Evolutionary conservation across 2,113 vertebrate genomes (phyloP), one percentile per base, ranked within the genome.

Genomic region (Leuciscus idus): DNA sequence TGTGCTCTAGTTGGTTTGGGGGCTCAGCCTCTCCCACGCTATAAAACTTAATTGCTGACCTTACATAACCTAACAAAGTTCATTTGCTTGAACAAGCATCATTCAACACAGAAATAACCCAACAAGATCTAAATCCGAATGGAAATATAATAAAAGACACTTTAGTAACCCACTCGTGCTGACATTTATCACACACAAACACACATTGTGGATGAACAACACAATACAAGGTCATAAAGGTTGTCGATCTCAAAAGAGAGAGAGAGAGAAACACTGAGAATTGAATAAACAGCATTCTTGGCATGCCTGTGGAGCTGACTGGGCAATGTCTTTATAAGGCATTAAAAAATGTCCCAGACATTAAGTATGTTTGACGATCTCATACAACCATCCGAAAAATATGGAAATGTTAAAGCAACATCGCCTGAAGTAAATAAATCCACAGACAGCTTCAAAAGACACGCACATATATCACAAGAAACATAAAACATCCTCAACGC

Each of bases 281-380:
- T 73, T 82, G 50, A 86, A 93, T 87, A 87, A 91, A 88, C 91
- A 90, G 91, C 92, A 95, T 94, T 95, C 93, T 92, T 92, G 78
- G 76, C 88, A 94, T 94, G 87, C 92, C 90, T 92, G 33, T 76
- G 84, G 85, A 88, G 92, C 92, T 89, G 91, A 89, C 89, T 81
- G 84, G 93, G 91, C 88, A 86, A 94, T 95, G 93, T 87, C 92
- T 94, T 95, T 93, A 93, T 92, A 93, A 92, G 93, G 94, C 92
- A 92, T 92, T 85, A 88, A 85, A 85, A 90, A 88, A 91, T 90
- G 86, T 81, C 66, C 62, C 78, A 55, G 90, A 89, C 87, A 87
- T 68, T 50, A 23, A 72, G 73, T 39, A 55, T 79, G 84, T 76
- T 89, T 83, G 84, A 81, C 59, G 43, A 85, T 75, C 88, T 87